Base-by-base conservation (phyloP, 2,113 vertebrate genomes). In the Trinectes maculatus region DNA sequence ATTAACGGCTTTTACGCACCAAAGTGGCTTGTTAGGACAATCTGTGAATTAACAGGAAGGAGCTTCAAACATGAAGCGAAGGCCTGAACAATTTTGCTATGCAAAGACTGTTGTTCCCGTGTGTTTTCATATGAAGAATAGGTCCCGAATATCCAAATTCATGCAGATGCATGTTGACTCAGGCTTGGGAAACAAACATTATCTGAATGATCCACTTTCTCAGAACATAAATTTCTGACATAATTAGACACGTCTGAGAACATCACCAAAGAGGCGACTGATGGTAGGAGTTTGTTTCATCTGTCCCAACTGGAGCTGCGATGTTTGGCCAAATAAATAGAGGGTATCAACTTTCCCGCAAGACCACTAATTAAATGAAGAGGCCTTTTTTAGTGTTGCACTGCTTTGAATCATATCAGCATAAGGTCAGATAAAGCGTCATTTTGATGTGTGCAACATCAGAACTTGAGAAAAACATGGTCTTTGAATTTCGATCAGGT, bases 301-400 rank as follows among this genome's bases (percentile, higher is more conserved):
- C 46, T 71, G 44, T 82, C 62, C 70, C 72, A 59, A 74, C 59
- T 36, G 49, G 66, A 89, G 81, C 61, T 76, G 81, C 68, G 72
- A 80, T 60, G 82, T 84, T 87, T 80, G 71, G 80, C 73, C 78
- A 71, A 89, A 86, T 91, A 86, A 90, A 85, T 84, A 89, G 54
- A 83, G 80, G 84, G 86, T 83, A 88, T 90, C 71, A 21, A 46
- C 51, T 84, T 85, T 77, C 29, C 85, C 72, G 16, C 83, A 82
- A 77, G 70, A 69, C 84, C 86, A 88, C 83, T 91, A 87, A 89
- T 90, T 88, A 89, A 89, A 85, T 44, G 57, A 57, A 61, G 46
- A 68, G 52, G 6, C 56, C 73, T 75, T 69, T 79, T 76, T 64
- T 77, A 76, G 67, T 29, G 61, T 49, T 18, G 62, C 47, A 47